Base-by-base conservation (phyloP, 1,140 invertebrate species). In the Scaptomyza pallida region DNA sequence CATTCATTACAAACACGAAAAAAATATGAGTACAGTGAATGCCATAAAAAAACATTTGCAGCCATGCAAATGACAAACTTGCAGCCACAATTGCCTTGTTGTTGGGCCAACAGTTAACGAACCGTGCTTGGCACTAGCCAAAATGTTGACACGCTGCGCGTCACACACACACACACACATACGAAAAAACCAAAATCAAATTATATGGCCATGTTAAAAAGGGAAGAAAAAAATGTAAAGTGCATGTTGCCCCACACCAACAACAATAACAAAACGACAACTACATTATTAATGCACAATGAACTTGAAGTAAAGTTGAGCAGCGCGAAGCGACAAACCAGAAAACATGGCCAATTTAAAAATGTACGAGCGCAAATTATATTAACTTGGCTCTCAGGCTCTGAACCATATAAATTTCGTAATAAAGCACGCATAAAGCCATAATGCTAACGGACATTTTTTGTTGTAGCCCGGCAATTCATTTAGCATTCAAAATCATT, bases 241-340 rank as follows among this genome's bases (percentile, higher is more conserved):
- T 35, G 40, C 43, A n/a, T 41, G 12, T 40, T 47, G 55, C 3
- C 59, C 51, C 50, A 35, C 43, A n/a, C n/a, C n/a, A n/a, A n/a
- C n/a, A n/a, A n/a, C n/a, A n/a, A n/a, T n/a, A 48, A 17, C 19
- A 10, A 40, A 35, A 35, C 54, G 73, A 88, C 78, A 86, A 88
- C 82, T 88, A 78, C 76, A 86, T 86, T 86, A 86, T 86, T 86
- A 78, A 86, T 86, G 81, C 82, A 82, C 62, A 88, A 75, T 77
- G 82, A 86, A 88, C 78, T 86, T 86, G 82, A 82, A 88, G 70
- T 55, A 57, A 59, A 47, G 57, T 64, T 57, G 59, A 41, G 21
- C 43, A 41, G 45, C 15, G 33, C n/a, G 8, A 54, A 23, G 79
- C 70, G 65, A 62, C 79, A 83, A 83, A 63, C 79, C 78, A 82